Evolutionary conservation across 2,888 invertebrate species (phyloP).

Genomic region (Dorcus hopei): DNA sequence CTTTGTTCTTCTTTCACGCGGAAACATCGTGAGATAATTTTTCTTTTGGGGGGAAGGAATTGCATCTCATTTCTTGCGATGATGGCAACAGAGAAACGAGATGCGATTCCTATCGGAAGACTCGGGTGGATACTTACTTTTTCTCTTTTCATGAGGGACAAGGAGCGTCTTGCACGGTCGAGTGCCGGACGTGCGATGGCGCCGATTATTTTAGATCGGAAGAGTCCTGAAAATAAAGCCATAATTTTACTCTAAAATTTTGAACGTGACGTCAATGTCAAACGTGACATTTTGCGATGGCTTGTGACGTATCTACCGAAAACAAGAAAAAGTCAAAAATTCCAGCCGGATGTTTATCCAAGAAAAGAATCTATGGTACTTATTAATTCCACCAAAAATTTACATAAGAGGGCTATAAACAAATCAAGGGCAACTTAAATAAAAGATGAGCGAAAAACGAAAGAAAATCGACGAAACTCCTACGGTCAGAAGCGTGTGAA

Average conservation of each 20-base stretch:
- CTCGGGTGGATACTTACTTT: neutral
- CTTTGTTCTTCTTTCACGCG: slow-evolving; percentile 24
- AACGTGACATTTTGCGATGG: neutral
- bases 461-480: no score
- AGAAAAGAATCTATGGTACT: no score
- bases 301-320: no score
- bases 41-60: neutral
- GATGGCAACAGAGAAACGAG: neutral
- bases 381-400: no score
- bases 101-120: neutral
- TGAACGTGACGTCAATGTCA: neutral
- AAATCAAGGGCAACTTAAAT: no score
- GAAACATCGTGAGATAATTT: no score
- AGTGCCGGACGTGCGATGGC: neutral
- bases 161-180: neutral
- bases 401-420: no score
- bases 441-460: no score
- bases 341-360: no score
- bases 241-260: slow-evolving; percentile 9
- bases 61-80: neutral
- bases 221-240: slow-evolving; percentile 3
- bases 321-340: no score
- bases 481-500: no score
- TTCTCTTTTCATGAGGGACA: neutral
- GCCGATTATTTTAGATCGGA: neutral